phyloP scores from a whole-genome alignment of 2,113 vertebrate species.

The Suricata suricatta region DNA sequence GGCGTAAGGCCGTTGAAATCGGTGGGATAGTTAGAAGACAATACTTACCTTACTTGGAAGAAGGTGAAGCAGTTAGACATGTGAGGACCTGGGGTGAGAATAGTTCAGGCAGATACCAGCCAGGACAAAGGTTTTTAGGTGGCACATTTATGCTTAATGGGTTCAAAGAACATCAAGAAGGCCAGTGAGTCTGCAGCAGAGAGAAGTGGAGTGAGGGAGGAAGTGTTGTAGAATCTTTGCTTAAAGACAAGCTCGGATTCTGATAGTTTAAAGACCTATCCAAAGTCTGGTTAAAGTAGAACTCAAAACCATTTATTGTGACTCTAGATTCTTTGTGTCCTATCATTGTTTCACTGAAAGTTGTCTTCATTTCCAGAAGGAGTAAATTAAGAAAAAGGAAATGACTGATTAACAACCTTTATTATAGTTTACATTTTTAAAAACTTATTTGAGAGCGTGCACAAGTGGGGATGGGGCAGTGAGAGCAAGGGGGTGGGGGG shows the following conservation, averaged over 20 bases:
- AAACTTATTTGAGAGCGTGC: too few species aligned
- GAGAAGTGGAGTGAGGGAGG: background rate
- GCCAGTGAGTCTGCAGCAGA: background rate
- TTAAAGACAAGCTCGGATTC: background rate
- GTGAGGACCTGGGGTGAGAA: background rate
- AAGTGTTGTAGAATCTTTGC: background rate
- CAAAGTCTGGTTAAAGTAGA: background rate
- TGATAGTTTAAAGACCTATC: background rate
- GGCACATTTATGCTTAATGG: background rate
- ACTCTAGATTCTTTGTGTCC: background rate
- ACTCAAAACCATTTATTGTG: background rate
- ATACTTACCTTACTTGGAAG: background rate
- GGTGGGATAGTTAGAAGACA: background rate
- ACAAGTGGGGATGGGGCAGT: too few species aligned
- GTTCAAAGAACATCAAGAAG: background rate
- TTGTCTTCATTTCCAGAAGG: background rate
- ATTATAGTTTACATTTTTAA: background rate
- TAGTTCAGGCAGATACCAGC: background rate
- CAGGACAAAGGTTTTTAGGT: background rate
- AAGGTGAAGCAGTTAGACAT: background rate
- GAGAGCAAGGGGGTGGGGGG: too few species aligned
- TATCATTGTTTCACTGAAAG: background rate
- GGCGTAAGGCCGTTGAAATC: background rate
- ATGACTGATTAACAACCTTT: background rate
- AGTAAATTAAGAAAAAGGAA: background rate